Base-by-base conservation (phyloP, 2,888 invertebrate species). In the Dusona sp. region DNA sequence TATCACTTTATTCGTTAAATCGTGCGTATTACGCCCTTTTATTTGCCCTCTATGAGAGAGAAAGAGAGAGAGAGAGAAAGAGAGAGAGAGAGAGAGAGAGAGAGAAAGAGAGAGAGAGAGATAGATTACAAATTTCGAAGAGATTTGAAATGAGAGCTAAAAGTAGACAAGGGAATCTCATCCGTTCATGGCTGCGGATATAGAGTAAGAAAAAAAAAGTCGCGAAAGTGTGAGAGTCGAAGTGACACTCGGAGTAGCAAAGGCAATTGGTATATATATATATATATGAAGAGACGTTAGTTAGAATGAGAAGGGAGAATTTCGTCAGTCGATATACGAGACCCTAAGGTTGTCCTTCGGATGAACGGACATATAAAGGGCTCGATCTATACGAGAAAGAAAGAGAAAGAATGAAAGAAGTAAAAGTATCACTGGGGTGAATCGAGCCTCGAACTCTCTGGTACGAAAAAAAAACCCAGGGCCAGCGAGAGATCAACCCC, bases 401-500 rank as follows among this genome's bases (percentile, higher is more conserved):
- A 57, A 78, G 42, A 48, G 78, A 77, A 42, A 70, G 75, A 74
- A 73, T 86, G 73, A 73, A 38, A 54, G 38, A 45, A 78, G 81
- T 85, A 68, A 77, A 51, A 74, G 29, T 65, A 80, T 70, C 72
- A 61, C 72, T 64, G 75, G 68, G 70, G 68, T 13, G 68, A 57
- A 77, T 78, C 36, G 65, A 36, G 36, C 73, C 74, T 68, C 78
- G 22, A 65, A 38, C 65, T 67, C 57, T 64, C 42, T 42, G 72
- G 72, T 70, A 83, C 22, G 79, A 68, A 42, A 73, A 82, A 87
- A 88, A 84, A 80, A 75, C 65, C 65, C 75, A 79, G 77, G 84
- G 86, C 87, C 81, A 74, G 77, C 77, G 81, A 83, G 67, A 85
- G 87, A 86, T 85, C 88, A 88, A 87, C 91, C 92, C 91, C 90